Evolutionary conservation across 2,888 invertebrate species (phyloP), one percentile per base, ranked within the genome.

Genomic region (Abrostola tripartita): DNA sequence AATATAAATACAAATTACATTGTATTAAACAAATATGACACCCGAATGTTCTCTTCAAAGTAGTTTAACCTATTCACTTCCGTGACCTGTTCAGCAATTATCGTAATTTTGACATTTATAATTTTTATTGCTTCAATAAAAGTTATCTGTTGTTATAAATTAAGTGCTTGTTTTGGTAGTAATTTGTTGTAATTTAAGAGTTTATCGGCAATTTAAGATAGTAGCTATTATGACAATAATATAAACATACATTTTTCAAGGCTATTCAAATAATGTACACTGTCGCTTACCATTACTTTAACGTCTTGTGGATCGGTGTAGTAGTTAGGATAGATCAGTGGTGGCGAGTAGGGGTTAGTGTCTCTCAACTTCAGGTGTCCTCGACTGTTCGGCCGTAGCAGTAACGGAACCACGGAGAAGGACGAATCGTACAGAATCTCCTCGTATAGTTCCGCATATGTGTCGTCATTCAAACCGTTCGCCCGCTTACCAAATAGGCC

Each of bases 261-360:
- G 40, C n/a, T 24, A 14, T 11, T 12, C 36, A 54, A 11, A 37
- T 54, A 60, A 38, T 42, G 44, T 58, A 14, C 49, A 42, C 11
- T 57, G 14, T 42, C 12, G 88, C 95, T 93, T 95, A 97, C 97
- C 93, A 97, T 88, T 59, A 96, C 90, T 75, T 96, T 95, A 35
- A 98, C 85, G 84, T 98, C 98, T 41, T 95, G 89, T 0, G 96
- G 96, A 81, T 97, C 95, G 0, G 95, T 90, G 81, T 96, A 97
- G 87, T 99, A 99, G 88, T 98, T 98, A 0, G 99, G 97, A 88
- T 97, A 97, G 66, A 99, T 98, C n/a, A 96, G 88, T 0, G 99
- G 98, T 74, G 97, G 96, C 0, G 96, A 95, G 60, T 95, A 92
- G 0, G 98, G 97, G 85, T 97, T 95, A 0, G 93, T 92, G 53